Conservation (phyloP, 2,888 invertebrate genomes). For the Drosophila niveifrons region DNA sequence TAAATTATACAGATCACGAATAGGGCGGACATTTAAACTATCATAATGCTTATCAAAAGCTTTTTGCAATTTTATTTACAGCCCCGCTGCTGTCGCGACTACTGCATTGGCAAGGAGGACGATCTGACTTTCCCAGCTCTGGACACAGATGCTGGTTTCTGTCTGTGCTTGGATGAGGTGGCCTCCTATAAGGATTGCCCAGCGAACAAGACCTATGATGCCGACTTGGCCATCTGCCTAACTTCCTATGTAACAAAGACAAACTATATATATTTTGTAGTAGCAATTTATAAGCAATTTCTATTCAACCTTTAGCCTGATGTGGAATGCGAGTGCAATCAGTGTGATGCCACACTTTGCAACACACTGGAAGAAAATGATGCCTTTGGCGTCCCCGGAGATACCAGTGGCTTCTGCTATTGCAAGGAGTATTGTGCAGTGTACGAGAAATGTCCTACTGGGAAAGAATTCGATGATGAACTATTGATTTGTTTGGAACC, state of each 20-base stretch:
- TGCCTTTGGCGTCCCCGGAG: constrained; percentile 39
- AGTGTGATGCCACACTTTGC: constrained; percentile 47
- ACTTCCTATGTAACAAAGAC: constrained; percentile 5
- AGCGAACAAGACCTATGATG: constrained; percentile 36
- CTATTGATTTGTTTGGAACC: background rate
- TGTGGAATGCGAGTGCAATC: constrained; percentile 34
- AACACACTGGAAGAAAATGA: background rate
- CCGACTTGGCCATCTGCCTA: constrained; percentile 21
- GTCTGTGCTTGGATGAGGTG: constrained; percentile 55
- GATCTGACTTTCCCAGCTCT: constrained; percentile 52
- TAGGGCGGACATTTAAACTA: too few species aligned
- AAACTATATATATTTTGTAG: too few species aligned
- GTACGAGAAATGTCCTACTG: constrained; percentile 45
- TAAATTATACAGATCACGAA: too few species aligned
- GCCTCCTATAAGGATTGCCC: constrained; percentile 49
- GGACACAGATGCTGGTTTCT: constrained; percentile 61
- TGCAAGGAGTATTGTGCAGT: constrained; percentile 54
- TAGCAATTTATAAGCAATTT: background rate
- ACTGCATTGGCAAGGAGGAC: constrained; percentile 49
- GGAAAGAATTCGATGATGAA: constrained; percentile 42
- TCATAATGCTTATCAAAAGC: background rate
- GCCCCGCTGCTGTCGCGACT: constrained; percentile 66
- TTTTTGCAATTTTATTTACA: constrained; percentile 19
- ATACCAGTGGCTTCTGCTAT: constrained; percentile 64
- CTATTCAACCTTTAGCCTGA: constrained; percentile 1